Base-by-base conservation (phyloP, 2,113 vertebrate genomes). In the Percina caprodes region DNA sequence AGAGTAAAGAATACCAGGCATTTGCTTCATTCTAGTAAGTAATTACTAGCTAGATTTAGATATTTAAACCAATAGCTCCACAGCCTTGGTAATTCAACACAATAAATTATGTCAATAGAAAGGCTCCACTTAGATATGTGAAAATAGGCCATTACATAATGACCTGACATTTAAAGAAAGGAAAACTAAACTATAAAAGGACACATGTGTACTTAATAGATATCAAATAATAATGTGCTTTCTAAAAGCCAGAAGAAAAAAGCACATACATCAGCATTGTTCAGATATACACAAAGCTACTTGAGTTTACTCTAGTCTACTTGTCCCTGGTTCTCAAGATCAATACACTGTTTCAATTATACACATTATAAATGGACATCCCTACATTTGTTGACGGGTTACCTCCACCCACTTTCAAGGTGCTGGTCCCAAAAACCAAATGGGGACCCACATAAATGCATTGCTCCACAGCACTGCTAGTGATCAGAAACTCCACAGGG, bases 101-200 rank as follows among this genome's bases (percentile, higher is more conserved):
- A 42, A 24, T 6, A 51, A 33, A 21, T 24, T 23, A 74, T 10
- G 16, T 56, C 23, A 54, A 60, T 33, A 7, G 21, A 79, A 82
- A 52, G 52, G 71, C 7, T 68, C 23, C 13, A 51, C n/a, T 68
- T 39, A 21, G 65, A 23, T 69, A 8, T 49, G 19, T 67, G 21
- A 73, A 69, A 51, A 71, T 35, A 42, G 24, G 18, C 16, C 12
- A n/a, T 52, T 71, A 16, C 0, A 54, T 46, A n/a, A 21, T 83
- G 33, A 24, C 52, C 69, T 84, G 59, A 66, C 62, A 52, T 66
- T 70, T 62, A 79, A 74, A 74, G 7, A 15, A 52, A 46, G 14
- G 21, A 35, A 79, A 73, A 67, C 45, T 45, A 48, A 59, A 69
- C 26, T 21, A 48, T 48, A 67, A 58, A 77, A 63, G 16, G 6